Base-by-base conservation (phyloP, 2,113 vertebrate species). In the Chunga burmeisteri region DNA sequence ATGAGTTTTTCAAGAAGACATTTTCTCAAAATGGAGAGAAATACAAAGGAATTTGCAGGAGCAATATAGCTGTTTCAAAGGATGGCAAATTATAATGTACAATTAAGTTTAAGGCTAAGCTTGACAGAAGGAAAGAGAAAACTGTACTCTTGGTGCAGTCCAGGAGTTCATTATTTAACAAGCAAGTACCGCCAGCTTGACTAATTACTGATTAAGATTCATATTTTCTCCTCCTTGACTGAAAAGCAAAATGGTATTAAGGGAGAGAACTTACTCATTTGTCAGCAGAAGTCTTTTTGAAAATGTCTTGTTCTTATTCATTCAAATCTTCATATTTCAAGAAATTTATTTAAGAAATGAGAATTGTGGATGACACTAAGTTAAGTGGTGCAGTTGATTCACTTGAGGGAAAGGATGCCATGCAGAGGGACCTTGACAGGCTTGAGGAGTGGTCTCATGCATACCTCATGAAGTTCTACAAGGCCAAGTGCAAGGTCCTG, bases 41-140 rank as follows among this genome's bases (percentile, higher is more conserved):
- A 96, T 38, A 66, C 71, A 92, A 95, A 94, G 50, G 86, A 61
- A 94, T 94, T 86, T 92, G 88, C 68, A 90, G n/a, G 73, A 95
- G 83, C 81, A 92, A 96, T 96, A 93, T 84, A 95, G 52, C 34
- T 93, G 40, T 93, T 95, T 56, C n/a, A 86, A 96, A 96, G 72
- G 53, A 90, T 73, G 38, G 86, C 71, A 46, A 90, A 90, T 95
- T 88, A 92, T 81, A 86, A 93, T 29, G 13, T 55, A 90, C 40
- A 94, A 84, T 96, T 97, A 95, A 96, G 87, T 94, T 81, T 88
- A 95, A 93, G 61, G 63, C 62, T 96, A 59, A 94, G 87, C 46
- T 92, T 96, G 50, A 95, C 21, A 93, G 88, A 96, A 93, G 38
- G 71, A 91, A 90, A 93, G 8, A 49, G 59, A 78, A 96, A 96